These are phyloP conservation scores for Copidosoma aretas DNA, from an alignment of 2,888 invertebrate species.

Conservation along the genomic window DNA sequence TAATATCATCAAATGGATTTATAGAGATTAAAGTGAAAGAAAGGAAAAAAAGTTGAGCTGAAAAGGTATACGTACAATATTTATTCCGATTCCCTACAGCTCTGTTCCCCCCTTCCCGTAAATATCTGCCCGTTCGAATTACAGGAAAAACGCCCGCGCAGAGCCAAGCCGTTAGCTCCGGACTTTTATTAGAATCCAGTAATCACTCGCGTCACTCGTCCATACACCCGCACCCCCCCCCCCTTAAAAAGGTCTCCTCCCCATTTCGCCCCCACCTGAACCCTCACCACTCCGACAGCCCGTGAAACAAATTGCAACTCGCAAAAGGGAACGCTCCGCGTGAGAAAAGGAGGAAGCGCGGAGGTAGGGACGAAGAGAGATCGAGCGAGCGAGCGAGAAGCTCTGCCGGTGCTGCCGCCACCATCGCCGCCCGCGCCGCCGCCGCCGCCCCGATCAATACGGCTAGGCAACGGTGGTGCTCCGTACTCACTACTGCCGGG, in stretches of 20 bases:
- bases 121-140: too few species aligned
- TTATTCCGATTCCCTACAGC: too few species aligned
- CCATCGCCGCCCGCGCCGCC: constrained; percentile 43
- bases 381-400: constrained; percentile 19
- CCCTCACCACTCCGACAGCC: background rate
- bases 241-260: background rate
- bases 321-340: background rate
- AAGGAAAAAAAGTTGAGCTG: too few species aligned
- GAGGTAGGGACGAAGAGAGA: background rate
- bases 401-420: constrained; percentile 37
- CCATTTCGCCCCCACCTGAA: background rate
- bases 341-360: background rate
- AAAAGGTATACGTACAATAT: too few species aligned
- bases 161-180: too few species aligned
- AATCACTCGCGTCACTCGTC: background rate
- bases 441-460: constrained; percentile 57
- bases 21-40: too few species aligned
- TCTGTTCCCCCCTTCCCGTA: too few species aligned
- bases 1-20: too few species aligned
- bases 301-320: background rate
- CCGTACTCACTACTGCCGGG: background rate
- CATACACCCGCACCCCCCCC: too few species aligned
- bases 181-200: background rate
- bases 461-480: constrained; percentile 40
- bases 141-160: too few species aligned